Evolutionary conservation across 2,888 invertebrate genomes (phyloP).

Genomic region (Colostygia pectinataria): DNA sequence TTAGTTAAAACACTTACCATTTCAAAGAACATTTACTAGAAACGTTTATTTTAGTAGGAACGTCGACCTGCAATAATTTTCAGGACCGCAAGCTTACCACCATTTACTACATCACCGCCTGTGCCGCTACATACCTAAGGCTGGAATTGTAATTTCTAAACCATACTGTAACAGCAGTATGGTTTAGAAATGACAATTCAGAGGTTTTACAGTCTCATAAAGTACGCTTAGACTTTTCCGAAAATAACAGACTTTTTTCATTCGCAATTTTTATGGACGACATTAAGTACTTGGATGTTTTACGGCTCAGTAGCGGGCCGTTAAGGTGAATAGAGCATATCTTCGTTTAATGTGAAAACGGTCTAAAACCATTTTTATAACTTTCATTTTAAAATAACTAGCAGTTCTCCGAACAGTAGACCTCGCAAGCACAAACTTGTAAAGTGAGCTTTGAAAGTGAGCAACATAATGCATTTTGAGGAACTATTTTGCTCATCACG

Average conservation of each 20-base stretch:
- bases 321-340: constrained; percentile 6
- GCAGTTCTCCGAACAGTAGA: too few species aligned
- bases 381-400: too few species aligned
- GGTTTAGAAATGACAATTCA: constrained; percentile 13
- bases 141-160: not conserved
- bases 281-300: constrained; percentile 13
- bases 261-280: constrained; percentile 20
- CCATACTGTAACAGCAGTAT: not conserved
- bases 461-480: too few species aligned
- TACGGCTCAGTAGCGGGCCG: constrained; percentile 10
- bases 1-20: constrained; percentile 2
- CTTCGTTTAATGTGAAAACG: constrained; percentile 4
- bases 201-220: constrained; percentile 16
- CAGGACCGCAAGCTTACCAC: not conserved
- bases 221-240: constrained; percentile 15
- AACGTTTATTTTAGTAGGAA: constrained; percentile 1
- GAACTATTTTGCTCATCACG: too few species aligned
- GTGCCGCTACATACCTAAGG: not conserved
- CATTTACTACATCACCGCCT: not conserved
- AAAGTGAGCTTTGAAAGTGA: too few species aligned
- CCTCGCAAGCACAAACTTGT: too few species aligned
- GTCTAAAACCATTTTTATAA: not conserved
- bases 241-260: constrained; percentile 21
- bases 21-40: constrained; percentile 3
- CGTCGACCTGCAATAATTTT: constrained; percentile 9